phyloP scores from a whole-genome alignment of 2,113 vertebrate genomes.

The Daubentonia madagascariensis region DNA sequence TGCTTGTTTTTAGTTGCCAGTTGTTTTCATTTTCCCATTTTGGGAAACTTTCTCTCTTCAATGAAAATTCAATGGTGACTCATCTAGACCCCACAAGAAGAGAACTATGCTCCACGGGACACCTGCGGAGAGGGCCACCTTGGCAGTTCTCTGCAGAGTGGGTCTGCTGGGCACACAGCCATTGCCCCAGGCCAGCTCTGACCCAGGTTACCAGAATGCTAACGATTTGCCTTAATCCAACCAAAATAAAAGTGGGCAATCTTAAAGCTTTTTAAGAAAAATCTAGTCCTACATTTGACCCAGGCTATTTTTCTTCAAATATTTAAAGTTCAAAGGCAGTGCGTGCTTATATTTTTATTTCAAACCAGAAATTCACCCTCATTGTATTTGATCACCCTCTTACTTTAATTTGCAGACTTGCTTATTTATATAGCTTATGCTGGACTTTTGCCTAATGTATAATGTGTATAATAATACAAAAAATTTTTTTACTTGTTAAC shows the following conservation, averaged over 20 bases:
- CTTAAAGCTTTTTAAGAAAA: conserved; percentile 56
- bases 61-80: conserved; percentile 44
- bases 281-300: conserved; percentile 56
- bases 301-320: conserved; percentile 63
- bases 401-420: conserved; percentile 57
- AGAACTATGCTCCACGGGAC: neutral
- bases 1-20: neutral
- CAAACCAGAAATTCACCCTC: conserved; percentile 64
- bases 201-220: conserved; percentile 38
- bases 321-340: conserved; percentile 68
- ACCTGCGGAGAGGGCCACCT: conserved; percentile 68
- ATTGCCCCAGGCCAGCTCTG: neutral
- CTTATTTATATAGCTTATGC: conserved; percentile 43
- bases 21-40: neutral
- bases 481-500: conserved; percentile 47
- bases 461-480: neutral
- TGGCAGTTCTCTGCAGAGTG: conserved; percentile 5
- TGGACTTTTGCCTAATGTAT: conserved; percentile 50
- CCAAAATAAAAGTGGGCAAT: conserved; percentile 56
- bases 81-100: conserved; percentile 62
- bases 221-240: conserved; percentile 70
- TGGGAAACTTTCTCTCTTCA: conserved; percentile 15
- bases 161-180: conserved; percentile 55
- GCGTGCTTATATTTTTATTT: conserved; percentile 56
- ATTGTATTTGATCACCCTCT: conserved; percentile 34